A percentile compares a stretch with the other conserved stretches of the same genome.
These are phyloP conservation scores for Listronotus bonariensis DNA, from an alignment of 1,140 invertebrate genomes.

Conservation along the genomic window DNA sequence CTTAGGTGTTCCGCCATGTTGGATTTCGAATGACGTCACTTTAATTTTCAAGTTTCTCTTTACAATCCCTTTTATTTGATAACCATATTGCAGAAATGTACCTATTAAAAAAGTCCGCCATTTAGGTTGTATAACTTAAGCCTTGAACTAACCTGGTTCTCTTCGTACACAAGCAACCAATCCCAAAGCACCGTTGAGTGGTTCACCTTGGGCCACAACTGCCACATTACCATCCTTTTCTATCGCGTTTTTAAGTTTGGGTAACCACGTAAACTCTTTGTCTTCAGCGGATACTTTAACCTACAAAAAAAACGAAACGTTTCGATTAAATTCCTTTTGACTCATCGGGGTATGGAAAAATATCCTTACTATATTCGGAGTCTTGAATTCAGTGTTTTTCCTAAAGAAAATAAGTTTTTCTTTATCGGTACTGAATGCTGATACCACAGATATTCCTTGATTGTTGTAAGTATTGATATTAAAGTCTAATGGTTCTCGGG, in stretches of 20 bases:
- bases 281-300: conserved; percentile 15
- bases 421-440: conserved; percentile 54
- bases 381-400: conserved; percentile 10
- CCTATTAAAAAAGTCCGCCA: too few relatives aligned
- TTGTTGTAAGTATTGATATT: conserved; percentile 25
- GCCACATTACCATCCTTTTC: conserved; percentile 62
- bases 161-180: conserved; percentile 76
- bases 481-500: conserved; percentile 55
- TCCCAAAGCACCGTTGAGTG: conserved; percentile 80
- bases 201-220: conserved; percentile 65
- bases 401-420: conserved; percentile 56
- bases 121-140: too few relatives aligned
- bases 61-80: too few relatives aligned
- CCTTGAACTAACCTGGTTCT: conserved; percentile 60
- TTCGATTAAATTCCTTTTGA: too few relatives aligned
- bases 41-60: too few relatives aligned
- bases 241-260: conserved; percentile 60
- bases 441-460: conserved; percentile 54
- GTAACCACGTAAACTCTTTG: conserved; percentile 58
- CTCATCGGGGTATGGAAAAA: background rate
- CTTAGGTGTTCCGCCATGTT: too few relatives aligned
- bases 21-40: too few relatives aligned
- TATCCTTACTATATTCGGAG: background rate
- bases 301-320: background rate
- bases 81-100: too few relatives aligned